Percentiles rank a stretch among this genome's conserved stretches.
Conservation (phyloP, 2,797 vertebrate species). For the Sebastes steindachneri region DNA sequence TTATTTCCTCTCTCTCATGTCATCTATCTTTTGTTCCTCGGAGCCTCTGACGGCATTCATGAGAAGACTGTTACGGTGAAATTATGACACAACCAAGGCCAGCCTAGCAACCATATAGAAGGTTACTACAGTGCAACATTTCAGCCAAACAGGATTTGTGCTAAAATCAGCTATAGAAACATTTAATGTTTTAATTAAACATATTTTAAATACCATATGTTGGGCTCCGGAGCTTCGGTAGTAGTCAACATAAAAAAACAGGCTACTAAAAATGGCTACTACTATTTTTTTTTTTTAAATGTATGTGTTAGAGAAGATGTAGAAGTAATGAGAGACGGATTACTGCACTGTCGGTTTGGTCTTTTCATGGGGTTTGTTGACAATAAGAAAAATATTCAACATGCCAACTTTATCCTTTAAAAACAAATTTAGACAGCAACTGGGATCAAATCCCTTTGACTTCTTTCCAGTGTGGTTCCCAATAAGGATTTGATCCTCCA, state of each 20-base stretch:
- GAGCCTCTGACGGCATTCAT: background rate
- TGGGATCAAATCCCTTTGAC: background rate
- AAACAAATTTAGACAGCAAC: background rate
- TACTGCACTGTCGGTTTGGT: background rate
- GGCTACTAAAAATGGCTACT: too few relatives aligned
- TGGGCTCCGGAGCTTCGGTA: too few relatives aligned
- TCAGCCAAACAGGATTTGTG: background rate
- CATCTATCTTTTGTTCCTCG: conserved; percentile 25
- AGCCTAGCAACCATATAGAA: background rate
- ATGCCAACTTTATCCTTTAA: background rate
- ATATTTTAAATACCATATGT: too few relatives aligned
- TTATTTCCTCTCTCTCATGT: conserved; percentile 29
- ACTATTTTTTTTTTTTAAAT: too few relatives aligned
- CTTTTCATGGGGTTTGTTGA: background rate
- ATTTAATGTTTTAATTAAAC: too few relatives aligned
- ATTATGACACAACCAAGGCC: background rate
- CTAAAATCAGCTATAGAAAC: background rate
- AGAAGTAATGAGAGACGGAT: background rate
- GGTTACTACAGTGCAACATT: background rate
- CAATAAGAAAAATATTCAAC: background rate
- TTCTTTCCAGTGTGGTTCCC: background rate
- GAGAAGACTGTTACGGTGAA: conserved; percentile 2
- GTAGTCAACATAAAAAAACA: too few relatives aligned
- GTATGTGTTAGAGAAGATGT: background rate
- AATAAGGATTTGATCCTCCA: background rate